Evolutionary conservation across 2,113 vertebrate genomes (phyloP), one percentile per base, ranked within the genome.

Genomic region (Ictalurus punctatus): DNA sequence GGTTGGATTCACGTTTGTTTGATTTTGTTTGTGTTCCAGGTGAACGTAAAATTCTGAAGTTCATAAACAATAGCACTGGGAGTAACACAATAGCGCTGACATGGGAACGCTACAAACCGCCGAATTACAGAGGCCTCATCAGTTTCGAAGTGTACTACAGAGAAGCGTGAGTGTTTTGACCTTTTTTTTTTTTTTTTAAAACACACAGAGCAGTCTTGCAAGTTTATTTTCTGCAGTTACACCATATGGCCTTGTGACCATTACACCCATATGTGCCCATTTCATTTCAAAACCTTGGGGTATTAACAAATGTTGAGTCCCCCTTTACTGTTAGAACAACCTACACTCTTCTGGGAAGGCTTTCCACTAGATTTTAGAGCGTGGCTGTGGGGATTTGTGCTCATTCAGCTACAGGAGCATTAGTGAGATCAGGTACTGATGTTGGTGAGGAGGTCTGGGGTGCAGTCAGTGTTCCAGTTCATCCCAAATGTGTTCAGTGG

Each of bases 91-190:
- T 99, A 93, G 97, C 96, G 12, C 92, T 99, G 84, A 98, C 96
- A 0, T 99, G 98, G 98, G 96, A 98, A 69, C 95, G 96, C 0
- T 99, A 99, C 94, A 96, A 97, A 1, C 97, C 98, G 2, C 96
- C 96, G 0, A 98, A 99, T 94, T 99, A 98, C 93, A 94, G 97
- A 92, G 97, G 98, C 94, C 97, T 99, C 92, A 98, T 99, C 94
- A 98, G 97, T 94, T 99, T 99, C 90, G 98, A 98, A 0, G 97
- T 99, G 34, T 99, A 98, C 96, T 99, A 99, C 95, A 99, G 98
- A 92, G 98, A 99, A 90, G 97, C 98, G 98, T 99, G 95, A 94
- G 98, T 98, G 44, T 37, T 79, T 23, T 59, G 6, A 2, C 1
- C 19, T 0, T 59, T 37, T 37, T 63, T 40, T 7, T 7, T 44